Conservation (phyloP, 1,140 invertebrate genomes). For the Pectinophora gossypiella region DNA sequence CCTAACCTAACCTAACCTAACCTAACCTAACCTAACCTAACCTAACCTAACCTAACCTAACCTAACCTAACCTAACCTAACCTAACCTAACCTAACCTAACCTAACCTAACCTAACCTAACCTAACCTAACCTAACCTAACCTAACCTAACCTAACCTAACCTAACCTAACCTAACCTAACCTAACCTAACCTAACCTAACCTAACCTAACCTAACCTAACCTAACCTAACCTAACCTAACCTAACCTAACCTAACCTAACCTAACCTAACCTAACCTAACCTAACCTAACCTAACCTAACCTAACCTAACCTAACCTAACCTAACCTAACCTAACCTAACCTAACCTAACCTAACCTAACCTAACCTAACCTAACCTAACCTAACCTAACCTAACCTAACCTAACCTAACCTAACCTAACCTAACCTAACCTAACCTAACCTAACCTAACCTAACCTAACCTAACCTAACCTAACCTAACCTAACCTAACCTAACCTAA, state of each 20-base stretch:
- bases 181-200: conserved; percentile 11
- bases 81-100: conserved; percentile 9
- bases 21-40: conserved; percentile 6
- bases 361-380: conserved; percentile 10
- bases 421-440: conserved; percentile 8
- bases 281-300: conserved; percentile 10
- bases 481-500: conserved; percentile 9
- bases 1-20: conserved; percentile 9
- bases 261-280: conserved; percentile 37
- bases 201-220: conserved; percentile 32
- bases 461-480: conserved; percentile 8
- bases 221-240: conserved; percentile 33
- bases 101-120: conserved; percentile 9
- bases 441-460: conserved; percentile 9
- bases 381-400: conserved; percentile 9
- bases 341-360: conserved; percentile 8
- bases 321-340: conserved; percentile 8
- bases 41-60: conserved; percentile 9
- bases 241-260: conserved; percentile 36
- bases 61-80: conserved; percentile 9
- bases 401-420: conserved; percentile 7
- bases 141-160: conserved; percentile 9
- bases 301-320: conserved; percentile 8
- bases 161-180: conserved; percentile 9
- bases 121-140: conserved; percentile 9